Percentiles rank a stretch among this genome's conserved stretches.
Conservation (phyloP, 2,113 vertebrate genomes). For the Sander lucioperca region DNA sequence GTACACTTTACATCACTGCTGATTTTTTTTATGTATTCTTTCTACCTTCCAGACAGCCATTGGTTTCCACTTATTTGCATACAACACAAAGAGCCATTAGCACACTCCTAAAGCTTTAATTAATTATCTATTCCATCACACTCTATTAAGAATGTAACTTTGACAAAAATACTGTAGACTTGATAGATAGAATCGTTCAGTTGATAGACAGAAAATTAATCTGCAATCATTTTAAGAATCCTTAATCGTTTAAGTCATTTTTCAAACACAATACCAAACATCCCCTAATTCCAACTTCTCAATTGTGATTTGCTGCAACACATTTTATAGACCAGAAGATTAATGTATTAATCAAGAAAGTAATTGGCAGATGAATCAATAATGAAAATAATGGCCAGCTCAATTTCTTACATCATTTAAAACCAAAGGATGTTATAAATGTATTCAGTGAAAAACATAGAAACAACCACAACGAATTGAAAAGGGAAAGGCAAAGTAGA, state of each 20-base stretch:
- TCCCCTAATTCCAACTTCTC: not conserved
- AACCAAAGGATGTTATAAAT: not conserved
- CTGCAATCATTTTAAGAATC: not conserved
- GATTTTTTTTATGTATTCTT: not conserved
- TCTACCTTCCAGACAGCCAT: not conserved
- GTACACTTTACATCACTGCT: not conserved
- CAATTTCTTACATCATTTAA: not conserved
- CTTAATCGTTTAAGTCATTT: not conserved
- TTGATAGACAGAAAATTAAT: too few species aligned
- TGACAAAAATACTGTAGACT: not conserved
- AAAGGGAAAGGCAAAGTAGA: not conserved
- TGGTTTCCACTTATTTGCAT: conserved; percentile 20
- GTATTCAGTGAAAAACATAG: not conserved
- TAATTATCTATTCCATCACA: conserved; percentile 30
- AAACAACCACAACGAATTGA: not conserved
- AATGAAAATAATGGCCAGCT: not conserved
- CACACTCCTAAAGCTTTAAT: not conserved
- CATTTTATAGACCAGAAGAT: not conserved
- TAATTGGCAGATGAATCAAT: too few species aligned
- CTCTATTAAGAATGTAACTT: conserved; percentile 8
- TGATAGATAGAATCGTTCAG: not conserved
- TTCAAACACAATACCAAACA: not conserved
- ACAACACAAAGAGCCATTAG: not conserved
- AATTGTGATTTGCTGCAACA: not conserved
- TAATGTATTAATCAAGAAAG: not conserved